A percentile compares a stretch with the other conserved stretches of the same genome.
These are phyloP conservation scores for Peromyscus eremicus DNA, from an alignment of 2,797 vertebrate species.

Conservation along the genomic window DNA sequence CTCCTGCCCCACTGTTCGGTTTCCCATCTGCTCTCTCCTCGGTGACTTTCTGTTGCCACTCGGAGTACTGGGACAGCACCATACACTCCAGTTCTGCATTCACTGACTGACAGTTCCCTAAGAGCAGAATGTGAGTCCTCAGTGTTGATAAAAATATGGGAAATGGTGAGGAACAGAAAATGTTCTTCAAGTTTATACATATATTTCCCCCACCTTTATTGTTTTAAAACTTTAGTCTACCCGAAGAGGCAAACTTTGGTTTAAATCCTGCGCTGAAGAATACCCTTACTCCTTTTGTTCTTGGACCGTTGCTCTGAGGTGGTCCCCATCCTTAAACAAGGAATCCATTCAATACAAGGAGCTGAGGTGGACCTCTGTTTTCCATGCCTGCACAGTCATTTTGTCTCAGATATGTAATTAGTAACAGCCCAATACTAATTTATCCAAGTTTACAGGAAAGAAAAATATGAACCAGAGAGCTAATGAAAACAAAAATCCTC, in stretches of 20 bases:
- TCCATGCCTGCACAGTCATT: not conserved
- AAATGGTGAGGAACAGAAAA: not conserved
- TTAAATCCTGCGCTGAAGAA: not conserved
- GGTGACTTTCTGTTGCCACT: not conserved
- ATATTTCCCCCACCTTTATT: not conserved
- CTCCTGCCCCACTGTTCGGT: not conserved
- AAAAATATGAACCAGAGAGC: not conserved
- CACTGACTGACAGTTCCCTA: not conserved
- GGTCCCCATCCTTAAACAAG: not conserved
- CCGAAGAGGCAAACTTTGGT: not conserved
- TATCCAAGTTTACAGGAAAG: not conserved
- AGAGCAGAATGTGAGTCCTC: not conserved
- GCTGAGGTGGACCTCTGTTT: not conserved
- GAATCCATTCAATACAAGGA: not conserved
- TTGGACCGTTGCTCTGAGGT: not conserved
- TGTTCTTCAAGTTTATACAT: not conserved
- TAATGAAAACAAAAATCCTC: not conserved
- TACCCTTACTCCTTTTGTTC: not conserved
- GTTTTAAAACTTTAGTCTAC: not conserved
- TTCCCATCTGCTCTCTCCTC: not conserved
- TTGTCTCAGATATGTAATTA: conserved; percentile 24
- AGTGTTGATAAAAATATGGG: not conserved
- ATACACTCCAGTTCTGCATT: not conserved
- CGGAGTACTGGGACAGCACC: not conserved
- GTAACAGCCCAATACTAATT: conserved; percentile 1